Conservation (phyloP, 1,140 invertebrate genomes). For the Drosophila arizonae region DNA sequence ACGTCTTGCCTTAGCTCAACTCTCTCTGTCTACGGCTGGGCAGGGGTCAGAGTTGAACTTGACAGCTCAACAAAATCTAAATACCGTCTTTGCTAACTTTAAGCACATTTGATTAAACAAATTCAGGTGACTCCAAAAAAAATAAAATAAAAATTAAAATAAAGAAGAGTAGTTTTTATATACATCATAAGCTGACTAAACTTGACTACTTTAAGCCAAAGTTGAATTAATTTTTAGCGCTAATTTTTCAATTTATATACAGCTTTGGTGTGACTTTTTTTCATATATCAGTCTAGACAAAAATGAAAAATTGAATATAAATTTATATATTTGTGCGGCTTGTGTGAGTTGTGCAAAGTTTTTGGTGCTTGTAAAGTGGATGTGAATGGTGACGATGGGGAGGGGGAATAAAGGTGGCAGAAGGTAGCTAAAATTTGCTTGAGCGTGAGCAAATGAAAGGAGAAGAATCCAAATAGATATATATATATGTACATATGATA, state of each 20-base stretch:
- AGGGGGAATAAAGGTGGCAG: conserved; percentile 25
- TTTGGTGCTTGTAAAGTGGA: conserved; percentile 49
- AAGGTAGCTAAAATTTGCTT: background rate
- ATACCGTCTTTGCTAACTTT: too few species aligned
- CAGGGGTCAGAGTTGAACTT: background rate
- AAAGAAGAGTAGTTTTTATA: too few species aligned
- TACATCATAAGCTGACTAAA: too few species aligned
- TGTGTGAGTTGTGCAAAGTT: conserved; percentile 61
- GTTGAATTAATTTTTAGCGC: background rate
- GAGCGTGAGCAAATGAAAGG: conserved; percentile 20
- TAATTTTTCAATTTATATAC: background rate
- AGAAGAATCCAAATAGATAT: too few species aligned
- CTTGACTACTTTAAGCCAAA: too few species aligned
- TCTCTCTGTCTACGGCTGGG: background rate
- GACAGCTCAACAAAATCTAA: too few species aligned
- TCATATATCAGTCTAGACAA: conserved; percentile 22
- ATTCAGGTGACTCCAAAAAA: too few species aligned
- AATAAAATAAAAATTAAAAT: too few species aligned
- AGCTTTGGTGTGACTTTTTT: background rate
- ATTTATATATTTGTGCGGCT: conserved; percentile 30
- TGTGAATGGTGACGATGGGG: conserved; percentile 5
- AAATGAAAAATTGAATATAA: conserved; percentile 3
- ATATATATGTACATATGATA: too few species aligned
- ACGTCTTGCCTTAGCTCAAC: conserved; percentile 2
- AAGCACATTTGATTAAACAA: background rate